These are phyloP conservation scores for Gracilinanus agilis DNA, from an alignment of 2,113 vertebrate genomes.

Conservation along the genomic window DNA sequence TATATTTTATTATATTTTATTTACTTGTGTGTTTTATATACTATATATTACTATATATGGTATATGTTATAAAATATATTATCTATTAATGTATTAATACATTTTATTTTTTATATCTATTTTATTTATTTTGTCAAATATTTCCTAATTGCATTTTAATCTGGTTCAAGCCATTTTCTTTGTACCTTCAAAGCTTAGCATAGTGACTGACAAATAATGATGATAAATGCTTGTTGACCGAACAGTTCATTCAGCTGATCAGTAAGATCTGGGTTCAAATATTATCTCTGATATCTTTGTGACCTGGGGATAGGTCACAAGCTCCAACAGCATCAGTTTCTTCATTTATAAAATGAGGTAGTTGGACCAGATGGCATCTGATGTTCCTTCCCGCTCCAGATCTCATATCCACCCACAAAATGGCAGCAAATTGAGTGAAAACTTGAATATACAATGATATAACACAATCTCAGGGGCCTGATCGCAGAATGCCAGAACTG, in stretches of 20 bases:
- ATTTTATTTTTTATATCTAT: no score
- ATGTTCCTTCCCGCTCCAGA: not conserved
- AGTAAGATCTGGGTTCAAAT: not conserved
- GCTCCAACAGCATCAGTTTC: not conserved
- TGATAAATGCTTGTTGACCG: not conserved
- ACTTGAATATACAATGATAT: not conserved
- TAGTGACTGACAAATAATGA: conserved; percentile 16
- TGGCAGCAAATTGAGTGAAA: not conserved
- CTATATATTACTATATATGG: no score
- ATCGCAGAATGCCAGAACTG: not conserved
- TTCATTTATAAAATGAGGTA: conserved; percentile 1
- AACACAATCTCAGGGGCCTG: not conserved
- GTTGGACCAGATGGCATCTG: not conserved
- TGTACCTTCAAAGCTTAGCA: conserved; percentile 1
- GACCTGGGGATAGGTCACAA: not conserved
- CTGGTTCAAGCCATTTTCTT: not conserved
- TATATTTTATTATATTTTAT: no score
- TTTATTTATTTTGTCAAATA: not conserved
- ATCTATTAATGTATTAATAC: no score
- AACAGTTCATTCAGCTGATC: not conserved
- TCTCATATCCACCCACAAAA: not conserved
- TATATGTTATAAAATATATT: no score
- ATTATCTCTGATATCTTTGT: not conserved
- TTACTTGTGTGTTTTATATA: no score
- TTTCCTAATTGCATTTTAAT: not conserved